Evolutionary conservation across 1,140 invertebrate genomes (phyloP), one percentile per base, ranked within the genome.

Genomic region (Nautilus pompilius): DNA sequence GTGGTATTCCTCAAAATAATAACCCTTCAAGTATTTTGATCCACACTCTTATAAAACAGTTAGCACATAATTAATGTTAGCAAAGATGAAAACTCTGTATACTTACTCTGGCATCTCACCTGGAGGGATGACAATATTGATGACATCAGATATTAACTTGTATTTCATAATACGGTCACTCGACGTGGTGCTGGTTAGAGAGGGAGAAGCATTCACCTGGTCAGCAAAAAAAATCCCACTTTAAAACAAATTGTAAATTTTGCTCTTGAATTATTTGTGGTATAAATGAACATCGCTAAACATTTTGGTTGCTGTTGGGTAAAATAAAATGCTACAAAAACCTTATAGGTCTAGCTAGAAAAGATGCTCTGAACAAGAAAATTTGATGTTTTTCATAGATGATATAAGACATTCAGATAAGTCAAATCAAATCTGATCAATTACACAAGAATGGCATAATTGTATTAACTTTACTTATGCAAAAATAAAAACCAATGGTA

Each of bases 131-230:
- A 98, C 92, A 49, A 98, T 90, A 29, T 93, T 93, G 51, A 98
- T 84, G 62, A 96, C 94, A 80, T 97, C 96, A 74, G 95, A 93
- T 61, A 99, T 95, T 15, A 99, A 82, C 84, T 95, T 96, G 74
- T 96, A 93, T 77, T 99, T 99, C 63, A 98, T 86, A 72, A 98
- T 96, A 70, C 95, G 86, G 81, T 99, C 96, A 79, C 94, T 96
- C 0, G 93, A 91, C 0, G 95, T 98, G 0, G 95, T 98, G 0
- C 94, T 95, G 3, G 93, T 93, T 1, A 98, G 79, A 0, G 95
- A 96, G 0, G 96, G 95, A 0, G 95, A 97, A 0, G 95, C 94
- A 79, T 98, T 98, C 0, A 96, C 90, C 89, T 90, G 66, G n/a
- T 78, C 58, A 61, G 6, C 57, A 13, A 34, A 66, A 32, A 59